A percentile compares a stretch with the other conserved stretches of the same genome.
These are phyloP conservation scores for Diorhabda carinulata DNA, from an alignment of 1,140 invertebrate species.

Conservation along the genomic window DNA sequence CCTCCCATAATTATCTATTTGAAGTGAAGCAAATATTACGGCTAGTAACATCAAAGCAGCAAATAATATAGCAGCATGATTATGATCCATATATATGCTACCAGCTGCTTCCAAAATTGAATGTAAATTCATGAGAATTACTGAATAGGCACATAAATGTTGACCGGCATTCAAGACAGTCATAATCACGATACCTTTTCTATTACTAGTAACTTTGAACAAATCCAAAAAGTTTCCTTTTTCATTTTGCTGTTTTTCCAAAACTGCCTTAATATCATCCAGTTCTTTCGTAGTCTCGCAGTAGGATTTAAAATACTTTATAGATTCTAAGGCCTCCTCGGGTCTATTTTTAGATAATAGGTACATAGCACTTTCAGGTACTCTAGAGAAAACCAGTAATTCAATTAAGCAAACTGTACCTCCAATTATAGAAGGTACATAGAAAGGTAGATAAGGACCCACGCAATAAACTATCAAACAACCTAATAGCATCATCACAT, in stretches of 20 bases:
- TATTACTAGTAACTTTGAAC: constrained; percentile 33
- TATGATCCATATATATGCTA: constrained; percentile 27
- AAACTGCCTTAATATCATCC: constrained; percentile 42
- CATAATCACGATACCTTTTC: constrained; percentile 35
- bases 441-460: constrained; percentile 31
- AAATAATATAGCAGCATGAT: constrained; percentile 37
- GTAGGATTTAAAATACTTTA: constrained; percentile 48
- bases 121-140: constrained; percentile 36
- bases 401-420: constrained; percentile 15
- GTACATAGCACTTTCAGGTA: constrained; percentile 35
- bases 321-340: constrained; percentile 49
- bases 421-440: constrained; percentile 33
- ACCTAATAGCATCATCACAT: constrained; percentile 39
- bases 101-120: constrained; percentile 34
- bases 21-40: constrained; percentile 26
- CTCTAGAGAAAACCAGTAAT: constrained; percentile 16
- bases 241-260: constrained; percentile 35
- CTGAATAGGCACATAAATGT: constrained; percentile 49
- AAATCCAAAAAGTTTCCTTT: constrained; percentile 32
- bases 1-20: constrained; percentile 39
- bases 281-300: constrained; percentile 49
- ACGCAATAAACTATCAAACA: constrained; percentile 34
- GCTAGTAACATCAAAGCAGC: constrained; percentile 35
- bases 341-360: constrained; percentile 31
- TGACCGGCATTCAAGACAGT: constrained; percentile 55